These are phyloP conservation scores for Cephus sareptanus DNA, from an alignment of 2,888 invertebrate species.

Conservation along the genomic window DNA sequence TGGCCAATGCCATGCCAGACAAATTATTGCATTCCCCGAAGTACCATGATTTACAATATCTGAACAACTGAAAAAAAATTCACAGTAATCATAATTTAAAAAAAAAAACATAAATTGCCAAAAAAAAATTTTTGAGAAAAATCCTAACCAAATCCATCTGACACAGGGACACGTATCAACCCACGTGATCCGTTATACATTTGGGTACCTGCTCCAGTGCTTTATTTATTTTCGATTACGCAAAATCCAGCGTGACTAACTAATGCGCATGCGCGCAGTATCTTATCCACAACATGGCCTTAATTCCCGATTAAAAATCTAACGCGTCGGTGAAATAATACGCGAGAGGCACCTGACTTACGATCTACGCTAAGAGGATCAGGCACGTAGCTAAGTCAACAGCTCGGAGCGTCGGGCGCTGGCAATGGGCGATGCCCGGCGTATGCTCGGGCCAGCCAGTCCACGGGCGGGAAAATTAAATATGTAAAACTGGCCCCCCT, in stretches of 20 bases:
- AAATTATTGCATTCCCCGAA: not conserved
- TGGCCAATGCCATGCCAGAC: constrained; percentile 27
- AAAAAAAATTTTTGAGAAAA: not conserved
- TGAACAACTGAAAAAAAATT: not conserved
- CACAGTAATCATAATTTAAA: not conserved
- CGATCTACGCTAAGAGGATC: constrained; percentile 15
- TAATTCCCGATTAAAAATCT: constrained; percentile 1
- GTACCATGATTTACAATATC: not conserved
- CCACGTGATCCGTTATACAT: not conserved
- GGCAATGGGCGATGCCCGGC: no score
- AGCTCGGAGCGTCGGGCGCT: constrained; percentile 17
- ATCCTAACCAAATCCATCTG: not conserved
- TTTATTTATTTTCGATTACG: not conserved
- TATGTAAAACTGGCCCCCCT: constrained; percentile 34
- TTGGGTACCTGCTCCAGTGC: not conserved
- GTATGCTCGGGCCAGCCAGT: not conserved
- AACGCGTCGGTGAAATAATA: constrained; percentile 1
- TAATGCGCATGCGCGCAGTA: not conserved
- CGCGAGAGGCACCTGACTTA: constrained; percentile 5
- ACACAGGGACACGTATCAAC: not conserved
- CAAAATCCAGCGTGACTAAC: not conserved
- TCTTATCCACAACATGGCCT: not conserved
- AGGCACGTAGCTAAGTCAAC: constrained; percentile 31
- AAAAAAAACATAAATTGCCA: not conserved
- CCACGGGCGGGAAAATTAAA: constrained; percentile 31